phyloP scores from a whole-genome alignment of 2,888 invertebrate species.

The Melitaea athalia region DNA sequence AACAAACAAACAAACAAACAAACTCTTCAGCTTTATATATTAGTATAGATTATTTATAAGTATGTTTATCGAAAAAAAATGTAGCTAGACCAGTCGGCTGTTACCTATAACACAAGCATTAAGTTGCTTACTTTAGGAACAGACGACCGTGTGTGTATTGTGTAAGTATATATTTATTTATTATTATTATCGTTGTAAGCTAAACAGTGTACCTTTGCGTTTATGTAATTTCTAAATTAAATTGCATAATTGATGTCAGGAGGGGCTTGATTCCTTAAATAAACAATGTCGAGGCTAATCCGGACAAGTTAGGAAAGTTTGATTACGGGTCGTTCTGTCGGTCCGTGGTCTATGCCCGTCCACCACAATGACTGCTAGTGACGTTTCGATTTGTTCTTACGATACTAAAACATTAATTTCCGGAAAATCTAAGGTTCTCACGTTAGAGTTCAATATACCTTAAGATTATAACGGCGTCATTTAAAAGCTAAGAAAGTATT shows the following conservation, averaged over 20 bases:
- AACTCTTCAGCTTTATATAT: too few relatives aligned
- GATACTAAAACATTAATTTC: conserved; percentile 5
- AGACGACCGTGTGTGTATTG: too few relatives aligned
- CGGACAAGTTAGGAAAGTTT: conserved; percentile 54
- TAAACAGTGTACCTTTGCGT: not conserved
- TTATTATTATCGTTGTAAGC: too few relatives aligned
- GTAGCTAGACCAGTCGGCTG: too few relatives aligned
- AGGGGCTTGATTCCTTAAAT: conserved; percentile 33
- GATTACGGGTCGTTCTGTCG: conserved; percentile 57
- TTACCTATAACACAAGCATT: too few relatives aligned
- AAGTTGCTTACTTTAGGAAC: too few relatives aligned
- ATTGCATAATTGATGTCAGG: conserved; percentile 22
- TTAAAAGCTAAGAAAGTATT: too few relatives aligned
- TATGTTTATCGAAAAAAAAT: too few relatives aligned
- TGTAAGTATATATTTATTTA: too few relatives aligned
- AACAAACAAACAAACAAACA: too few relatives aligned
- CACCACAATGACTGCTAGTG: conserved; percentile 32
- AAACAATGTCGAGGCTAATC: conserved; percentile 50
- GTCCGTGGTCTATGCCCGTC: conserved; percentile 36
- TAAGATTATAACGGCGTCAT: not conserved
- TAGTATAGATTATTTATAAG: too few relatives aligned
- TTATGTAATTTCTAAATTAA: conserved; percentile 10
- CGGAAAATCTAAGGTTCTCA: not conserved
- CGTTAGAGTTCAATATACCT: not conserved
- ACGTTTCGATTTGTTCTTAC: conserved; percentile 32